These are phyloP conservation scores for Leucophenga maculata DNA, from an alignment of 2,888 invertebrate genomes.

Conservation along the genomic window DNA sequence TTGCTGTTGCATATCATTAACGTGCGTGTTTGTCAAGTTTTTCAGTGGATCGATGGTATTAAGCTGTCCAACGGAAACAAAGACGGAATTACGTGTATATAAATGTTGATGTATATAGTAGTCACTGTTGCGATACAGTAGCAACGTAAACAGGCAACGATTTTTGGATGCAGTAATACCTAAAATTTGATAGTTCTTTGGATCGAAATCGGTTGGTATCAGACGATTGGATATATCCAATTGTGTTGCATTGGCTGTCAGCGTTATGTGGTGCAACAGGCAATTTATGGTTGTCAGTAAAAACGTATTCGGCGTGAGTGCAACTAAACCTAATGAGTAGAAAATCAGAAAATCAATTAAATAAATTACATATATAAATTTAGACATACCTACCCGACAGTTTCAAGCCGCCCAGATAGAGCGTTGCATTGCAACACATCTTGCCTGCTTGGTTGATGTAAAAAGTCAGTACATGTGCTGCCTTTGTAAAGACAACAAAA, in stretches of 20 bases:
- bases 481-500: constrained; percentile 60
- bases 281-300: constrained; percentile 55
- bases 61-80: constrained; percentile 50
- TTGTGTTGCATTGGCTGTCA: constrained; percentile 39
- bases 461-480: constrained; percentile 62
- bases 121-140: constrained; percentile 57
- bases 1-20: constrained; percentile 35
- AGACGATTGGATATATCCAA: constrained; percentile 37
- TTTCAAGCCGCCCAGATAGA: constrained; percentile 59
- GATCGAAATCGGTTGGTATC: constrained; percentile 47
- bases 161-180: constrained; percentile 57
- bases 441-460: constrained; percentile 40
- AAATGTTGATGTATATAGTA: constrained; percentile 41
- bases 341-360: constrained; percentile 3
- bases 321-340: constrained; percentile 52
- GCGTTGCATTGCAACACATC: constrained; percentile 41
- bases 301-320: constrained; percentile 47
- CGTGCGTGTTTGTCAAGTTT: constrained; percentile 29
- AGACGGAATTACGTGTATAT: constrained; percentile 33
- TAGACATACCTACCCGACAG: constrained; percentile 53
- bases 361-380: neutral
- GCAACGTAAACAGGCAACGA: constrained; percentile 54
- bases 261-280: constrained; percentile 43
- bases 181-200: constrained; percentile 53
- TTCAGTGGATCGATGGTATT: constrained; percentile 45